Evolutionary conservation across 2,113 vertebrate genomes (phyloP), one percentile per base, ranked within the genome.

Genomic region (Oncorhynchus mykiss): DNA sequence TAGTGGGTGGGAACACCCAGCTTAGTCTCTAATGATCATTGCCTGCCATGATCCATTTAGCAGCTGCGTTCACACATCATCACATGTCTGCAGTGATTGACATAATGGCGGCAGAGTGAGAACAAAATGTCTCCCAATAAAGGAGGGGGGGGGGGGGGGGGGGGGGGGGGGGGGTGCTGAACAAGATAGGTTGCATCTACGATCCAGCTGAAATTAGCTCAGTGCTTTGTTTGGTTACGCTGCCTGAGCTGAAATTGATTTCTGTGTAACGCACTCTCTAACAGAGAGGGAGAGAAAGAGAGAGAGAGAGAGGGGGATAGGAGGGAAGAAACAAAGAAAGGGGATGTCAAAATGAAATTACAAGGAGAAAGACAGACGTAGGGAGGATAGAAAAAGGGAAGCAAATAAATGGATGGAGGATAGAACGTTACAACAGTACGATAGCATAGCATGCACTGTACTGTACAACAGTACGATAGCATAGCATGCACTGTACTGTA

Each of bases 241-340:
- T 89, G 88, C 88, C 86, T 87, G 88, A 90, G 91, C 86, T 84
- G 84, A 93, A 91, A 93, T 92, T 89, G 89, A 93, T 93, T 93
- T 90, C 87, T 88, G 91, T 85, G 88, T 88, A 87, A 91, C 87
- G 82, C 71, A 75, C 70, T 59, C 12, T n/a, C 14, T 25, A 14
- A 74, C 20, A 68, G 29, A 49, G 77, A 25, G 69, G n/a, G 20
- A 29, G 54, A 22, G 39, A 14, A n/a, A 67, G 64, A 29, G 34
- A 27, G 39, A 14, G 34, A 62, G 64, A 29, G 34, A 8, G 18
- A 8, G 34, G 57, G 78, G 82, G 77, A 79, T 80, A 59, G 48
- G 39, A 49, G 39, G 73, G 64, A 74, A 70, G 70, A 82, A 88
- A 82, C 72, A 84, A 84, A 88, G 82, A 87, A 72, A 71, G 84